Evolutionary conservation across 2,113 vertebrate genomes (phyloP).

Genomic region (Podarcis muralis): DNA sequence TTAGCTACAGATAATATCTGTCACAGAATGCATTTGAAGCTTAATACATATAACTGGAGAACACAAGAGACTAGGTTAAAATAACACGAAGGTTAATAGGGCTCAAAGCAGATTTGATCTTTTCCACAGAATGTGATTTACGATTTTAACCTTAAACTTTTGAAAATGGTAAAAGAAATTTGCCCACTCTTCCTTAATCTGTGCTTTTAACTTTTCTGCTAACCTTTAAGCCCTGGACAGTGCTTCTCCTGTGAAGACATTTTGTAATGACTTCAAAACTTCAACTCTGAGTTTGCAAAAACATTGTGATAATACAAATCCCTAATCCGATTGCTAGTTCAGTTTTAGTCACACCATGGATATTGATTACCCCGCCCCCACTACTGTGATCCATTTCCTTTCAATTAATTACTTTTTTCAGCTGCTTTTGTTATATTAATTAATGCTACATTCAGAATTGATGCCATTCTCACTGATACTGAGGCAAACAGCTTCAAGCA

Average conservation of each 20-base stretch:
- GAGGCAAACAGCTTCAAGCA: background rate
- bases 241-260: background rate
- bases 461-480: background rate
- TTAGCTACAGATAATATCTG: conserved; percentile 28
- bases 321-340: background rate
- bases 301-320: background rate
- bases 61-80: conserved; percentile 30
- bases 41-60: conserved; percentile 13
- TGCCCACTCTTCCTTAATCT: background rate
- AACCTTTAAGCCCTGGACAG: background rate
- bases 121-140: background rate
- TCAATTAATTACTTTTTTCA: background rate
- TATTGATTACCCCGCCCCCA: background rate
- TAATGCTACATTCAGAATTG: background rate
- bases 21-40: conserved; percentile 1
- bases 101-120: conserved; percentile 29
- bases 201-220: background rate
- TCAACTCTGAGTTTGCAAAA: conserved; percentile 3
- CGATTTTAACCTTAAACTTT: background rate
- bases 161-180: conserved; percentile 26
- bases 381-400: background rate
- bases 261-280: background rate
- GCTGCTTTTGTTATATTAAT: background rate
- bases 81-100: background rate
- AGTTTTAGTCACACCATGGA: background rate